Evolutionary conservation across 2,113 vertebrate genomes (phyloP), one percentile per base, ranked within the genome.

Genomic region (Alouatta palliata): DNA sequence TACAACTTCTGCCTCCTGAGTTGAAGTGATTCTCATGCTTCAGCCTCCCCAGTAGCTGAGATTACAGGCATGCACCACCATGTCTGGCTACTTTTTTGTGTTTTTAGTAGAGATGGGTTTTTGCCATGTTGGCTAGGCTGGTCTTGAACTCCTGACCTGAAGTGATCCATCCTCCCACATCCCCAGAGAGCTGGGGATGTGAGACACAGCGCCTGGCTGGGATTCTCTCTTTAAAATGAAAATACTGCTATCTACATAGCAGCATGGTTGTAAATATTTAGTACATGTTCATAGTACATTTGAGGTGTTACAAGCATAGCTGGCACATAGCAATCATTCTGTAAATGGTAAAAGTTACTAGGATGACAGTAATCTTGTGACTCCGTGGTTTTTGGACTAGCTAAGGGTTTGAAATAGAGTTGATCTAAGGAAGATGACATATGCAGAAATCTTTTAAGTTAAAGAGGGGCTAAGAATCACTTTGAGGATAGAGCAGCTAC

Each of bases 181-280:
- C n/a, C 61, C 61, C 27, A 64, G 61, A 64, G 61, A 30, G 27
- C 61, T 64, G 12, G 25, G 61, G 27, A 5, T 64, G 32, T 64
- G 61, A 64, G 61, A 32, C 61, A 30, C 27, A 6, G 61, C 27
- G 6, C 27, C 30, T 64, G 61, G 61, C 61, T 64, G 61, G 12
- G 61, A 64, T 64, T 64, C 27, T 32, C 61, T 73, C 30, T 86
- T 89, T 95, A 40, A 87, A 85, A 73, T 96, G 40, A 68, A 94
- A 91, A 87, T 49, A 32, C n/a, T 77, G 1, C 54, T 71, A 16
- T 52, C 66, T n/a, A 23, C n/a, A 49, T 45, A 52, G 64, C n/a
- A 80, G 43, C 56, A 20, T 32, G 87, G 43, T 75, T 82, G 66
- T 81, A 56, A 61, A 52, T 81, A 75, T 68, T 89, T 71, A 94